Conservation (phyloP, 2,888 invertebrate genomes). For the Drosophila buzzatii region DNA sequence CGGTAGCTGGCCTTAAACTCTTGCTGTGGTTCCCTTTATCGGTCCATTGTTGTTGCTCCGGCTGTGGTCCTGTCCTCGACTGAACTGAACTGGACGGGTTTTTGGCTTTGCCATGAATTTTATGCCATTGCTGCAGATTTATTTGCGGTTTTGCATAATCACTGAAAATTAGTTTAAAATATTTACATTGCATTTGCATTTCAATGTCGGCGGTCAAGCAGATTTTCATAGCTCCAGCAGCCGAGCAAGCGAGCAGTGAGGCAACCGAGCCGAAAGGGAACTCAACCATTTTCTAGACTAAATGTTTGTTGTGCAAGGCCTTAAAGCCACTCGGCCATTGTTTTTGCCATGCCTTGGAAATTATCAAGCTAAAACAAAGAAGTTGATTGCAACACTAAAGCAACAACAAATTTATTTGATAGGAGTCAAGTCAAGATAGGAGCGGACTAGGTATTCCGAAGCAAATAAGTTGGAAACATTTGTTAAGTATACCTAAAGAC, state of each 20-base stretch:
- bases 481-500: no score
- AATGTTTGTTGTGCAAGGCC: constrained; percentile 12
- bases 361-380: background rate
- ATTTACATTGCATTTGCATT: constrained; percentile 79
- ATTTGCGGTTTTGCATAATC: constrained; percentile 81
- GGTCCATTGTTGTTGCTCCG: constrained; percentile 22
- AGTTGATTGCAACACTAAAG: background rate
- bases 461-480: no score
- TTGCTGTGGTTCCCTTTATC: constrained; percentile 59
- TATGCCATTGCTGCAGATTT: constrained; percentile 76
- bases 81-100: constrained; percentile 24
- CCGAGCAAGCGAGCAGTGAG: background rate
- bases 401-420: background rate
- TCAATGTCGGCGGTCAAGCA: constrained; percentile 60
- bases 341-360: background rate
- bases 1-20: constrained; percentile 38
- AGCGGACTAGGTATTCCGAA: background rate
- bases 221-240: constrained; percentile 17
- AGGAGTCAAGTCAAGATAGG: background rate
- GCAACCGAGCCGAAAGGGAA: background rate
- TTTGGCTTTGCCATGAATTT: constrained; percentile 51
- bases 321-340: constrained; percentile 1
- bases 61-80: constrained; percentile 1
- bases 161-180: constrained; percentile 80
- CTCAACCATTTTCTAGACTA: constrained; percentile 2